Evolutionary conservation across 2,797 vertebrate genomes (phyloP).

Genomic region (Eremophila alpestris): DNA sequence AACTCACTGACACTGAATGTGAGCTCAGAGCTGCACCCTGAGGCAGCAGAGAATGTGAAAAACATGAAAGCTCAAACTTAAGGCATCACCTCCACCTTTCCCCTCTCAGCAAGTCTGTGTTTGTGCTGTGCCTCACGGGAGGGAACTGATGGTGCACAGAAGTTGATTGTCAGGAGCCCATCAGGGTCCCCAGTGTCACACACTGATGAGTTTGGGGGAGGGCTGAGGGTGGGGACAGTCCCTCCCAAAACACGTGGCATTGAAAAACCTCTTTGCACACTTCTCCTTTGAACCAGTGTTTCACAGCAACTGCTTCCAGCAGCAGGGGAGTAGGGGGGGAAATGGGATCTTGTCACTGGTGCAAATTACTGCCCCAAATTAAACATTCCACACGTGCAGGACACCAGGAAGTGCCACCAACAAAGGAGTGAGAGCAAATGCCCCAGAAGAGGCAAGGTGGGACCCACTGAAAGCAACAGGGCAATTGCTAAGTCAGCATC

Average conservation of each 20-base stretch:
- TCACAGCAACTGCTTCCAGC: background rate
- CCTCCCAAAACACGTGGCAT: background rate
- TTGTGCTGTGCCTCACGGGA: background rate
- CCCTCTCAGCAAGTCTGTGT: background rate
- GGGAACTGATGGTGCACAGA: background rate
- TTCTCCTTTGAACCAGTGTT: background rate
- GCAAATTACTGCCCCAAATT: background rate
- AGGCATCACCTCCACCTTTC: background rate
- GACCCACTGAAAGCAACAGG: rapidly evolving
- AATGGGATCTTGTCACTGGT: background rate
- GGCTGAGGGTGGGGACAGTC: background rate
- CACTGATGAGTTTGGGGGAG: background rate
- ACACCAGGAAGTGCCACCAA: background rate
- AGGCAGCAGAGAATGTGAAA: too few relatives aligned
- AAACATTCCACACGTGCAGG: rapidly evolving
- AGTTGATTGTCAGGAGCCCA: background rate
- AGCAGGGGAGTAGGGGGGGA: background rate
- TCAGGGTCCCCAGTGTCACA: background rate
- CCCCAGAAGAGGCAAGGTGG: background rate
- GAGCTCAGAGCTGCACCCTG: too few relatives aligned
- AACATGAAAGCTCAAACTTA: too few relatives aligned
- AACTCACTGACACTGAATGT: too few relatives aligned
- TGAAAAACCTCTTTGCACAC: background rate
- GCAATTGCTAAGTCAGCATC: background rate
- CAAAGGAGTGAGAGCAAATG: background rate